Evolutionary conservation across 1,140 invertebrate species (phyloP), one percentile per base, ranked within the genome.

Genomic region (Gryllus bimaculatus): DNA sequence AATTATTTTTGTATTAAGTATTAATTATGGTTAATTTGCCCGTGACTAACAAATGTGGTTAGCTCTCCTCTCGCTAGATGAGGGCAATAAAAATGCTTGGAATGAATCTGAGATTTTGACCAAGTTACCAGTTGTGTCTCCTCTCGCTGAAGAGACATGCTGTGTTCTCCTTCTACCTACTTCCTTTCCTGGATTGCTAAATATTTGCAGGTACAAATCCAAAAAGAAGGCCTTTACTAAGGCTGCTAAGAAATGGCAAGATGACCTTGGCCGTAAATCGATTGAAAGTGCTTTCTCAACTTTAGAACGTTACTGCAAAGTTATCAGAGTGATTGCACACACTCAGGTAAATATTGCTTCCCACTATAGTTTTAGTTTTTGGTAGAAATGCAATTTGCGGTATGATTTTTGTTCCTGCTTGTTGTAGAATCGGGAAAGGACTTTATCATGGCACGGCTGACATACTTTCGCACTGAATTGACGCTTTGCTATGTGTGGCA

Each of bases 201-300:
- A 66, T 18, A 66, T 66, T 78, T 75, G 81, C 84, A 99, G 98
- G 98, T 99, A 98, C 89, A 97, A 97, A 88, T 98, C 95, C 85
- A 99, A 99, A 92, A 99, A 99, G 96, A 99, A 99, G 95, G 98
- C 98, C 82, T 99, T 99, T 87, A 97, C 96, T 80, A 99, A 99
- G 87, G 92, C 95, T 79, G 94, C 95, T 84, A 99, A 99, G 90
- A 99, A 99, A 87, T 99, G 98, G 98, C 92, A 95, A 83, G 98
- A 99, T 90, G 93, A 96, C 82, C 90, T 95, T 81, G 98, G 98
- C 74, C 95, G 94, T 85, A 98, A 98, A 87, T 95, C 95, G 78
- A 99, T 99, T 86, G 96, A 99, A 82, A 94, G 94, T 81, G 96
- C 99, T 84, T 93, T 99, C 82, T 93, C 93, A 85, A 99, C 98